Percentiles rank a stretch among this genome's conserved stretches.
Conservation (phyloP, 2,113 vertebrate genomes). For the Gymnogyps californianus region DNA sequence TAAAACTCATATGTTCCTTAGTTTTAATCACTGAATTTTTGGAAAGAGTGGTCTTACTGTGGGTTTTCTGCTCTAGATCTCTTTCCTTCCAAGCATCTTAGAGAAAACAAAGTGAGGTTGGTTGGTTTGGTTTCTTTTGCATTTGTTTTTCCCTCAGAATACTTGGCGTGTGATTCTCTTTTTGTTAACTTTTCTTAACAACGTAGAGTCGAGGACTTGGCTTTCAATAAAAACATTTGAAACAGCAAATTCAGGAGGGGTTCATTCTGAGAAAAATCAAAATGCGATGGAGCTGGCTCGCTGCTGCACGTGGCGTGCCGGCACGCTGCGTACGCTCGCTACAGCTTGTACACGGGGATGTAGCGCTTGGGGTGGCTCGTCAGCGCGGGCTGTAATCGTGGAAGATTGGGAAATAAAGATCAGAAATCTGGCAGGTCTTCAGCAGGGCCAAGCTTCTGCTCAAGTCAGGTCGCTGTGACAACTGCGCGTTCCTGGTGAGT, state of each 20-base stretch:
- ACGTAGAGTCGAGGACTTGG: background rate
- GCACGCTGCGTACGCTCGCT: rapidly evolving
- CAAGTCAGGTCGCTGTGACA: background rate
- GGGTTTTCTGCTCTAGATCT: background rate
- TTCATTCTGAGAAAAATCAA: background rate
- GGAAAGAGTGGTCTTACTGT: background rate
- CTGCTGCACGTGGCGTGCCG: background rate
- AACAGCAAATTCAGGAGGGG: rapidly evolving
- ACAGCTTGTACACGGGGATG: rapidly evolving
- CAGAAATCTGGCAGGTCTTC: background rate
- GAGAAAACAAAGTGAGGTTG: background rate
- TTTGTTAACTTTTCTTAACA: background rate
- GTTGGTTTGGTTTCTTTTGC: background rate
- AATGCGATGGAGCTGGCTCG: rapidly evolving
- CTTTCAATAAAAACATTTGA: background rate
- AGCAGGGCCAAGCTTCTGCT: background rate
- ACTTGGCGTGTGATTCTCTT: background rate
- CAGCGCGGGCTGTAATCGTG: rapidly evolving
- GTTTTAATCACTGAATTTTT: background rate
- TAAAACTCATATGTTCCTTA: background rate
- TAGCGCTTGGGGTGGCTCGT: background rate
- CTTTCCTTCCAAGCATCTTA: background rate
- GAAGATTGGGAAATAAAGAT: background rate
- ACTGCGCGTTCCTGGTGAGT: rapidly evolving
- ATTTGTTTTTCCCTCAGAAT: background rate